Base-by-base conservation (phyloP, 2,113 vertebrate species). In the Mesoclemmys tuberculata region DNA sequence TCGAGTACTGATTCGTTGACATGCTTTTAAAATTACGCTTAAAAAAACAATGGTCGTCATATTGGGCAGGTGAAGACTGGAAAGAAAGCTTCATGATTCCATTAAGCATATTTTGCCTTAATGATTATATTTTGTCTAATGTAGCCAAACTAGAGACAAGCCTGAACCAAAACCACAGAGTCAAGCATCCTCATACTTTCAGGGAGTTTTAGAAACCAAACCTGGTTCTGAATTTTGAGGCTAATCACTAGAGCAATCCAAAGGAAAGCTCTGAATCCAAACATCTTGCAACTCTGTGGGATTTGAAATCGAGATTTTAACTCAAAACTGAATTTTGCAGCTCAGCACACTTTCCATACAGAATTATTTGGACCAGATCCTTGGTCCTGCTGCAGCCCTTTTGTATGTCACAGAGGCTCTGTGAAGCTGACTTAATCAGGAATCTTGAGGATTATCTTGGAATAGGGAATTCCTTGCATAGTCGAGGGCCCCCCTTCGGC, bases 261-360 rank as follows among this genome's bases (percentile, higher is more conserved):
- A 58, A 16, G 21, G 6, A 31, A 56, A 44, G 0, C 0, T 78
- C 24, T 68, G 41, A 3, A 22, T 79, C 12, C 0, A 64, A 41
- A 2, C 13, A 74, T 2, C 61, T 8, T 31, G n/a, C 27, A 80
- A 75, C 27, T 79, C 35, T 16, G 19, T 0, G 8, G 21, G 21
- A 29, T 61, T 89, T 85, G 26, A 88, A 81, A 88, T n/a, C 24
- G 8, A 55, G 3, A 14, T 64, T 18, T 41, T n/a, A 41, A 54
- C 92, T 92, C 48, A 82, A 51, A 77, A 58, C 4, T 86, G 38
- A 80, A 82, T 84, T 82, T 88, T 84, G 51, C 84, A 68, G 31
- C 22, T 64, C 8, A 84, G 82, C 18, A 49, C 46, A 27, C 24
- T 68, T 6, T 86, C 19, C 56, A 46, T 12, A 22, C n/a, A 74